phyloP scores from a whole-genome alignment of 2,113 vertebrate species.

The Aldabrachelys gigantea region DNA sequence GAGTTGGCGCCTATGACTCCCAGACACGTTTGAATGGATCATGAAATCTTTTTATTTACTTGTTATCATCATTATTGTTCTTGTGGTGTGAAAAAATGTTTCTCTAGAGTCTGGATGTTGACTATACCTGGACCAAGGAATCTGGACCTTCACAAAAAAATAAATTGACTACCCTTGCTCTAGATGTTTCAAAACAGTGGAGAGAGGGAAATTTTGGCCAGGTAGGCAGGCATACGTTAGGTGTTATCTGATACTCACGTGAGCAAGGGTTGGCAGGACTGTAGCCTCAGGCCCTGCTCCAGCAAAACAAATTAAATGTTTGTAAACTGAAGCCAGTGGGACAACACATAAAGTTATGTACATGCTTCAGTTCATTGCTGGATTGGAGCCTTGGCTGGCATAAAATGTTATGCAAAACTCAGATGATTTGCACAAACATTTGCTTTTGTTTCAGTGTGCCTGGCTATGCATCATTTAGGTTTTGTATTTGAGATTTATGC shows the following conservation, averaged over 20 bases:
- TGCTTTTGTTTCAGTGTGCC: neutral
- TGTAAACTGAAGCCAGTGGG: neutral
- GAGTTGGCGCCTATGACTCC: neutral
- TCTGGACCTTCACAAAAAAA: neutral
- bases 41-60: neutral
- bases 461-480: neutral
- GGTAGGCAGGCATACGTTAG: fast-evolving
- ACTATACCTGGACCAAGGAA: neutral
- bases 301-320: neutral
- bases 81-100: neutral
- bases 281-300: neutral
- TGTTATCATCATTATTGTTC: neutral
- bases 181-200: neutral
- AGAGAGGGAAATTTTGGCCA: neutral
- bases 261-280: neutral
- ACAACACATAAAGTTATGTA: neutral
- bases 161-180: neutral
- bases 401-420: neutral
- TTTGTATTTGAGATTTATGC: neutral
- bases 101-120: neutral
- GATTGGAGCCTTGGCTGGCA: fast-evolving
- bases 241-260: neutral
- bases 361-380: neutral
- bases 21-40: neutral
- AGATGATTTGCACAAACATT: neutral